Percentiles rank a stretch among this genome's conserved stretches.
Evolutionary conservation across 2,113 vertebrate genomes (phyloP).

Genomic region (Dasyurus viverrinus): DNA sequence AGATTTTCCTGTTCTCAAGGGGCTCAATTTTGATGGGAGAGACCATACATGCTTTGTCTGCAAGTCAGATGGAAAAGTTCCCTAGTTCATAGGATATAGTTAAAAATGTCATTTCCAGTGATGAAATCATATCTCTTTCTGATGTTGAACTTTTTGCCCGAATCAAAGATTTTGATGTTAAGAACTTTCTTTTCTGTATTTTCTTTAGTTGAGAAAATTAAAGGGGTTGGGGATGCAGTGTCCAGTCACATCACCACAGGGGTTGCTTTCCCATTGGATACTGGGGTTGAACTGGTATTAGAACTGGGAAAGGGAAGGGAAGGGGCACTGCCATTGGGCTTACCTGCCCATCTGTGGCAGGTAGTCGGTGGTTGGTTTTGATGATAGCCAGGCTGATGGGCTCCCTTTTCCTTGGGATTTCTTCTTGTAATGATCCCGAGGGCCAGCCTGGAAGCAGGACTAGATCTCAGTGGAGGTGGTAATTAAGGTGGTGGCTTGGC

Average conservation of each 20-base stretch:
- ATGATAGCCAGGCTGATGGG: background rate
- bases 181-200: background rate
- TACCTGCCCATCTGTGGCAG: background rate
- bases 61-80: background rate
- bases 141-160: background rate
- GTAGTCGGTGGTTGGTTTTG: background rate
- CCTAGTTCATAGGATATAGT: background rate
- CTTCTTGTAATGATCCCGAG: background rate
- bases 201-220: background rate
- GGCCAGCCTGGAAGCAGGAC: background rate
- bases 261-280: background rate
- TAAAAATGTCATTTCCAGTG: background rate
- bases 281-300: background rate
- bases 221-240: background rate
- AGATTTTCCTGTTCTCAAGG: background rate
- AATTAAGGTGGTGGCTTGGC: background rate
- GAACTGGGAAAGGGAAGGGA: background rate
- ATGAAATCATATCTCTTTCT: background rate
- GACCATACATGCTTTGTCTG: background rate
- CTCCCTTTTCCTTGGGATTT: background rate
- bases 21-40: background rate
- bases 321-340: background rate
- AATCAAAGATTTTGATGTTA: background rate
- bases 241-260: background rate
- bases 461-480: background rate